Base-by-base conservation (phyloP, 2,797 vertebrate species). In the Acanthurus lineatus region DNA sequence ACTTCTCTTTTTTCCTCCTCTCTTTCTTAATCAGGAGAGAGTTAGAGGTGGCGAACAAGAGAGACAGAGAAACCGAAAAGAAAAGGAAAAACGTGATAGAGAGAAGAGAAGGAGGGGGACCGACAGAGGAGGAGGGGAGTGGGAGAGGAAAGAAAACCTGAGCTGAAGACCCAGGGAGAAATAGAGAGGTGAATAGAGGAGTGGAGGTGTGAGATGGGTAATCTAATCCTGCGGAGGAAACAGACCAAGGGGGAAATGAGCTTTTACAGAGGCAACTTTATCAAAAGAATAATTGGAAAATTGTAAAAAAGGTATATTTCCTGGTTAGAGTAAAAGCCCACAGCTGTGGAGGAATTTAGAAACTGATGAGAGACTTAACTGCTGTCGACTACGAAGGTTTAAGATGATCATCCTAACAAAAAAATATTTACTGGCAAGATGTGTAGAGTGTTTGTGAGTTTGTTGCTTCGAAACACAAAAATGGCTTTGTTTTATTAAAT, bases 191-290 rank as follows among this genome's bases (percentile, higher is more conserved):
- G 69, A 62, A 78, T 64, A 71, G 63, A 77, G 78, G 73, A 77
- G 71, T 73, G 81, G 76, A 88, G 88, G 82, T 88, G 86, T 89
- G 76, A 73, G 85, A 90, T 87, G 73, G 71, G 76, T 88, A 86
- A 89, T 89, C 77, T 85, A 88, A 88, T 90, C 57, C 85, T 88
- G 68, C 57, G 70, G 85, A 91, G 80, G 79, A 73, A 88, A 82
- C 75, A 57, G 57, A 85, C 70, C 9, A 16, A 68, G 63, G 65
- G 75, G 87, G 63, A 88, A 91, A 92, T 88, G 32, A 88, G 83
- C 75, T 88, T 80, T 85, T 81, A 79, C 80, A 83, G 77, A 86
- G 49, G 58, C 58, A 82, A 86, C 76, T 89, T 86, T 81, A 84
- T 82, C 85, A 81, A 80, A 83, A 74, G 61, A 79, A 76, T 79